Evolutionary conservation across 2,797 vertebrate genomes (phyloP).

Genomic region (Galagoides demidoff): DNA sequence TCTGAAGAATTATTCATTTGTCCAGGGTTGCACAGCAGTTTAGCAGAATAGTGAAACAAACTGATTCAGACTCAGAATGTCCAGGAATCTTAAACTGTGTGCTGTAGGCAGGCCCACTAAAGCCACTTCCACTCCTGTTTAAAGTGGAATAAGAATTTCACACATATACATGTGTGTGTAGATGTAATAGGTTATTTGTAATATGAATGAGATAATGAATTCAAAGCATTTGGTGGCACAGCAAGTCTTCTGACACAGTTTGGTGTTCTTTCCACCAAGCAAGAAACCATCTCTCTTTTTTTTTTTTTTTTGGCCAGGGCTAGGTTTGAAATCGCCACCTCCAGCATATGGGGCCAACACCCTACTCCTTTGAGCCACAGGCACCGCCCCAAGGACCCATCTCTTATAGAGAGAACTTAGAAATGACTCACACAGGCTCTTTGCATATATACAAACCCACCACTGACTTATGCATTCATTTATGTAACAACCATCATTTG

Average conservation of each 20-base stretch:
- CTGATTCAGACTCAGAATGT: not conserved
- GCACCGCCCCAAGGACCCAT: no score
- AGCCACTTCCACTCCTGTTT: not conserved
- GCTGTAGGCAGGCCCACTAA: not conserved
- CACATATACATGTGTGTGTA: not conserved
- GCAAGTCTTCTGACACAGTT: not conserved
- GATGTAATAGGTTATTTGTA: not conserved
- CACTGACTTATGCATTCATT: not conserved
- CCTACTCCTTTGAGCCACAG: no score
- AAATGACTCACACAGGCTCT: not conserved
- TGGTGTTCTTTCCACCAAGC: not conserved
- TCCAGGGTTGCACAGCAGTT: not conserved
- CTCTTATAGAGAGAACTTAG: not conserved
- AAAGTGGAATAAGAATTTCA: not conserved
- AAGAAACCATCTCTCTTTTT: no score
- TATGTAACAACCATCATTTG: not conserved
- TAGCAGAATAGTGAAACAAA: not conserved
- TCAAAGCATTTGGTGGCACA: not conserved
- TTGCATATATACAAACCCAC: not conserved
- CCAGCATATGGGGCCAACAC: no score
- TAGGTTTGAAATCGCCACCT: no score
- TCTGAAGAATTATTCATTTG: slow-evolving; percentile 3
- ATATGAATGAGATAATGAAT: not conserved
- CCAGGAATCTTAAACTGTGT: not conserved
- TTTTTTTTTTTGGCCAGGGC: no score